Percentiles rank a stretch among this genome's conserved stretches.
Conservation (phyloP, 2,888 invertebrate species). For the Cosmorhoe ocellata region DNA sequence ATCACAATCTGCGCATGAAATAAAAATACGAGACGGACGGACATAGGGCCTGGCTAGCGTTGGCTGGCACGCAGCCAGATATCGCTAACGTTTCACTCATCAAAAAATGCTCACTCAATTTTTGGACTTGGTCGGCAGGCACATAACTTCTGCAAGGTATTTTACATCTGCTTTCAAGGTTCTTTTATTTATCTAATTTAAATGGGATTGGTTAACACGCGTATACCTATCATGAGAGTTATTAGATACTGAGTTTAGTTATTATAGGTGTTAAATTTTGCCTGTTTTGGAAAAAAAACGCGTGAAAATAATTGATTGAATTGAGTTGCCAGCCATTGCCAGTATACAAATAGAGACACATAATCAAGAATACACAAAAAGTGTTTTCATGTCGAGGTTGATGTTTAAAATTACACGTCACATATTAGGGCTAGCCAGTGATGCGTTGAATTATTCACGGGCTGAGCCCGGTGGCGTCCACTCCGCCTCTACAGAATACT, state of each 20-base stretch:
- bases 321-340: too few species aligned
- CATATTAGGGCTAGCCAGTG: constrained; percentile 50
- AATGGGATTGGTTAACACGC: constrained; percentile 1
- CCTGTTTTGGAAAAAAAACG: too few species aligned
- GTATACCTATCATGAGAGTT: too few species aligned
- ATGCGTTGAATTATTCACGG: constrained; percentile 60
- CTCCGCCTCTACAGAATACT: constrained; percentile 52
- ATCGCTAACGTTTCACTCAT: constrained; percentile 63
- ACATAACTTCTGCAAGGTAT: constrained; percentile 23
- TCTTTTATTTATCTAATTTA: constrained; percentile 24
- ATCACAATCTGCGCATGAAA: constrained; percentile 62
- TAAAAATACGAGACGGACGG: constrained; percentile 61
- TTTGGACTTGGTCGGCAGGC: constrained; percentile 34
- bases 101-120: constrained; percentile 49
- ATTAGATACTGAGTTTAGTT: too few species aligned
- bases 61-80: constrained; percentile 69
- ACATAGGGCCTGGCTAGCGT: constrained; percentile 54
- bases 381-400: constrained; percentile 34
- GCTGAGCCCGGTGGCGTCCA: constrained; percentile 45
- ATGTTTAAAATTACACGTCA: constrained; percentile 54
- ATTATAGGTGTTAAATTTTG: too few species aligned
- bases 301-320: too few species aligned
- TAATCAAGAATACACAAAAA: background rate
- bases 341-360: background rate
- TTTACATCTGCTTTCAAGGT: constrained; percentile 40